Percentiles rank a stretch among this genome's conserved stretches.
These are phyloP conservation scores for Bemisia tabaci DNA, from an alignment of 1,140 invertebrate species.

Conservation along the genomic window DNA sequence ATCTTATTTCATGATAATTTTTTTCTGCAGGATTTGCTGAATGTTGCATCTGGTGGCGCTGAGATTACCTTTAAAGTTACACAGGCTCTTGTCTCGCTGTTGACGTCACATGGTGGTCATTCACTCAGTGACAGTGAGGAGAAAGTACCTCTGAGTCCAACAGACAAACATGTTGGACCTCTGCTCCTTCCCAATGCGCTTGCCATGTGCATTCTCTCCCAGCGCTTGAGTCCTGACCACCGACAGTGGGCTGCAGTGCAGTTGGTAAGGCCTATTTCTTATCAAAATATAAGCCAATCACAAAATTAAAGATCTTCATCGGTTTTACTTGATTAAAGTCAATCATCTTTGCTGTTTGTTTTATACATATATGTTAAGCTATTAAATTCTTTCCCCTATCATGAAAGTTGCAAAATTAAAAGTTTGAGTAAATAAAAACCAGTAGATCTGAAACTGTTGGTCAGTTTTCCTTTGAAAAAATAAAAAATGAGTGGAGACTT, in stretches of 20 bases:
- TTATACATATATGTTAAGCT: too few species aligned
- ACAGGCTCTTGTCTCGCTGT: slow-evolving; percentile 42
- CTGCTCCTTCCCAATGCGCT: slow-evolving; percentile 46
- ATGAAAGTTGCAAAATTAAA: too few species aligned
- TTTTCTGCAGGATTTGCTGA: slow-evolving; percentile 36
- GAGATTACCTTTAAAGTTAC: slow-evolving; percentile 39
- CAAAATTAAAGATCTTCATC: too few species aligned
- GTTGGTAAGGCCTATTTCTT: slow-evolving; percentile 28
- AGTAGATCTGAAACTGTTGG: too few species aligned
- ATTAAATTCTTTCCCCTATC: too few species aligned
- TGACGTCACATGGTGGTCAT: slow-evolving; percentile 34
- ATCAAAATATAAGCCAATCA: too few species aligned
- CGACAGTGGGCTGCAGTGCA: slow-evolving; percentile 47
- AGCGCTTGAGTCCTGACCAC: slow-evolving; percentile 32
- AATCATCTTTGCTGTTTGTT: too few species aligned
- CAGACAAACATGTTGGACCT: slow-evolving; percentile 27
- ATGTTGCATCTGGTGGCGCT: slow-evolving; percentile 32
- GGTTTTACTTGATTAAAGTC: too few species aligned
- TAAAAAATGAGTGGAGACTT: too few species aligned
- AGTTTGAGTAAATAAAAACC: too few species aligned
- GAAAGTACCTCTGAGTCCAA: slow-evolving; percentile 17
- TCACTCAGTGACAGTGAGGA: slow-evolving; percentile 28
- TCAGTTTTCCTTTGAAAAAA: too few species aligned
- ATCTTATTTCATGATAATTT: too few species aligned
- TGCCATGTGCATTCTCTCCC: slow-evolving; percentile 43